These are phyloP conservation scores for Zeugodacus cucurbitae DNA, from an alignment of 1,140 invertebrate species.

Conservation along the genomic window DNA sequence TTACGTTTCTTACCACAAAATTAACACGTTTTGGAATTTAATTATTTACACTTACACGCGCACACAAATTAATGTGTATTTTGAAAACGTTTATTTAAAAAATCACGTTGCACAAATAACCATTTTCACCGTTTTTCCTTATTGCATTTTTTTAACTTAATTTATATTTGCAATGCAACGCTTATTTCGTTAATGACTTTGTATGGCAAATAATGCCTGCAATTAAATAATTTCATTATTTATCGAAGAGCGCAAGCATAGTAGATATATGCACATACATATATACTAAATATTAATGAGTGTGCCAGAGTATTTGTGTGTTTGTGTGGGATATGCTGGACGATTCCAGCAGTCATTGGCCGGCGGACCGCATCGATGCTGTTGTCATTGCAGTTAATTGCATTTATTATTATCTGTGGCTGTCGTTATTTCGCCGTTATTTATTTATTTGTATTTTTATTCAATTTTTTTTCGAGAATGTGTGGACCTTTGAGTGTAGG, in stretches of 20 bases:
- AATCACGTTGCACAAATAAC: not conserved
- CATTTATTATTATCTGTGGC: constrained; percentile 5
- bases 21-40: no score
- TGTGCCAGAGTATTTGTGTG: no score
- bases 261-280: not conserved
- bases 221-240: constrained; percentile 31
- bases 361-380: not conserved
- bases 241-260: constrained; percentile 4
- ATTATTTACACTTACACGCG: not conserved
- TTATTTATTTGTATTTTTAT: not conserved
- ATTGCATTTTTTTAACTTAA: not conserved
- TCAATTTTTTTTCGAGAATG: not conserved
- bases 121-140: not conserved
- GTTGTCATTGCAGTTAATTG: not conserved
- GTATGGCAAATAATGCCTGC: constrained; percentile 11
- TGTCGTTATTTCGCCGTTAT: not conserved
- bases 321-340: not conserved
- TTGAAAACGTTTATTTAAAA: not conserved
- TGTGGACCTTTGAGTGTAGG: not conserved
- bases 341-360: not conserved
- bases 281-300: no score
- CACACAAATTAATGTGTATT: not conserved
- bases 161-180: not conserved
- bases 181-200: constrained; percentile 2
- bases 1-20: no score